phyloP scores from a whole-genome alignment of 2,888 invertebrate species.

The Hermaeophaga mercurialis region DNA sequence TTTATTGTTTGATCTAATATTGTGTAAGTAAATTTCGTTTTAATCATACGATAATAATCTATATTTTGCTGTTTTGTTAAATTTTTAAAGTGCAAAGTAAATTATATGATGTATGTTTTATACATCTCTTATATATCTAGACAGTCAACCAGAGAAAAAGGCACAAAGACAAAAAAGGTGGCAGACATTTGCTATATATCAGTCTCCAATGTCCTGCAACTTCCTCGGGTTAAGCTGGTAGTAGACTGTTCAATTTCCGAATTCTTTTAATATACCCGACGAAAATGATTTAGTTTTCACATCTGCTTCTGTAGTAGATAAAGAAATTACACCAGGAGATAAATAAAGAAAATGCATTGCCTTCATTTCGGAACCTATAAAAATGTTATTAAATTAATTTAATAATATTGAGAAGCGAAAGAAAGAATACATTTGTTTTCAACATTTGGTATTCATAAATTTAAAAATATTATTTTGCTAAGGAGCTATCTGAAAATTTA shows the following conservation, averaged over 20 bases:
- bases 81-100: too few species aligned
- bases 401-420: too few species aligned
- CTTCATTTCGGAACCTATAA: slow-evolving; percentile 53
- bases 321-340: slow-evolving; percentile 51
- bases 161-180: neutral
- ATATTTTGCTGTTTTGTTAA: too few species aligned
- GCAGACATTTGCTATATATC: slow-evolving; percentile 15
- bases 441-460: too few species aligned
- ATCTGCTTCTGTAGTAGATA: slow-evolving; percentile 49
- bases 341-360: slow-evolving; percentile 49
- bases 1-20: too few species aligned
- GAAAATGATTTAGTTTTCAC: slow-evolving; percentile 50
- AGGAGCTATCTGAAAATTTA: too few species aligned
- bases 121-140: too few species aligned
- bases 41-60: too few species aligned
- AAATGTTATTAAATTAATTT: slow-evolving; percentile 45
- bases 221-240: slow-evolving; percentile 10
- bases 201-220: slow-evolving; percentile 9
- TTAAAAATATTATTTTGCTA: too few species aligned
- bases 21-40: too few species aligned
- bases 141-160: neutral
- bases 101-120: too few species aligned
- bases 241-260: slow-evolving; percentile 48
- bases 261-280: slow-evolving; percentile 51
- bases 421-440: too few species aligned